Base-by-base conservation (phyloP, 2,888 invertebrate genomes). In the Entomobrya multifasciata region DNA sequence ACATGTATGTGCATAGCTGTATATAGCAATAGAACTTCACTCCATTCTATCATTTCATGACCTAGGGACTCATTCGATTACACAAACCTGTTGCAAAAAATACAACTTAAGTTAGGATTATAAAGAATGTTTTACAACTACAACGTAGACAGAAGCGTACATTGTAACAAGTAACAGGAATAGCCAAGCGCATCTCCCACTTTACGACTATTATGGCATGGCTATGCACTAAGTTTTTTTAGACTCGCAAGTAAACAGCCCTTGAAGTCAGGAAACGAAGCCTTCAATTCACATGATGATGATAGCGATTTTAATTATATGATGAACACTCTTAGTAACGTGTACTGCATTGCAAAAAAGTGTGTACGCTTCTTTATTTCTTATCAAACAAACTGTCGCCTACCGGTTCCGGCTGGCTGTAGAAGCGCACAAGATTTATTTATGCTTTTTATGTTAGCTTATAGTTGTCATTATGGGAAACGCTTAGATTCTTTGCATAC, bases 351-450 rank as follows among this genome's bases (percentile, higher is more conserved):
- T 1, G 52, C 17, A 52, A 52, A 52, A 6, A 5, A 22, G 13
- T 57, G 5, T n/a, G n/a, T n/a, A n/a, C n/a, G n/a, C n/a, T 15
- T 25, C 8, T 72, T 72, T 47, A 49, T n/a, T 13, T 47, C 72
- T 44, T 70, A 57, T 57, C 3, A n/a, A n/a, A n/a, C n/a, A n/a
- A n/a, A n/a, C 11, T 30, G 57, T 76, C 76, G 30, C 62, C 17
- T 76, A 76, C 77, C 77, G 77, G 77, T 57, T 77, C 77, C 77
- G 77, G 77, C 77, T 57, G n/a, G n/a, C n/a, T n/a, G 17, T 52
- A n/a, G 13, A 47, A 47, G 13, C 47, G n/a, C n/a, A n/a, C n/a
- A n/a, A n/a, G n/a, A n/a, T n/a, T n/a, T n/a, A n/a, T n/a, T n/a
- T n/a, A n/a, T n/a, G n/a, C n/a, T n/a, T n/a, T n/a, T n/a, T n/a